Evolutionary conservation across 1,140 invertebrate genomes (phyloP).

Genomic region (Spodoptera frugiperda): DNA sequence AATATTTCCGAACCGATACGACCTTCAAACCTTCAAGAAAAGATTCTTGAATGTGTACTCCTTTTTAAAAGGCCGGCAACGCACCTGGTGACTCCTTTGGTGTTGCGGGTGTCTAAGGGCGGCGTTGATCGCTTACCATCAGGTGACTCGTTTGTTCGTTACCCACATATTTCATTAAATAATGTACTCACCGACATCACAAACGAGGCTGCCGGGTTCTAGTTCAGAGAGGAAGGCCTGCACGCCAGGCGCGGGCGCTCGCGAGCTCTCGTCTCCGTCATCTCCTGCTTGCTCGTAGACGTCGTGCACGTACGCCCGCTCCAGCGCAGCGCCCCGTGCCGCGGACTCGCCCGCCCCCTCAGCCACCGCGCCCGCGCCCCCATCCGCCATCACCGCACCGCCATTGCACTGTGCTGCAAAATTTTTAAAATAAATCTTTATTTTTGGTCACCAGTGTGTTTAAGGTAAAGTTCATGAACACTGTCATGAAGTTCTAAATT

Average conservation of each 20-base stretch:
- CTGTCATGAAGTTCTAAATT: too few relatives aligned
- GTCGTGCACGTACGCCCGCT: conserved; percentile 97
- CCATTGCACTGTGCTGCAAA: conserved; percentile 75
- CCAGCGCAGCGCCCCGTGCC: conserved; percentile 91
- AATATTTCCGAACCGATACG: too few relatives aligned
- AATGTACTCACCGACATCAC: conserved; percentile 93
- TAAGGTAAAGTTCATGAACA: too few relatives aligned
- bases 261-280: conserved; percentile 90
- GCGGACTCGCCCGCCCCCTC: conserved; percentile 73
- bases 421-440: neutral
- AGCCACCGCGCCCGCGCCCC: conserved; percentile 61
- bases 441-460: too few relatives aligned
- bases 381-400: conserved; percentile 82
- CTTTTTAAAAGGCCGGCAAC: too few relatives aligned
- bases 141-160: too few relatives aligned
- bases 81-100: too few relatives aligned
- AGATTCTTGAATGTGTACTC: too few relatives aligned
- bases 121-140: too few relatives aligned
- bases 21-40: too few relatives aligned
- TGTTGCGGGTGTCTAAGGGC: too few relatives aligned
- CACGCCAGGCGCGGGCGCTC: conserved; percentile 93
- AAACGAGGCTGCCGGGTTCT: conserved; percentile 96
- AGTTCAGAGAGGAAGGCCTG: conserved; percentile 94
- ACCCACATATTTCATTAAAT: too few relatives aligned
- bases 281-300: conserved; percentile 93